A percentile compares a stretch with the other conserved stretches of the same genome.
phyloP scores from a whole-genome alignment of 2,888 invertebrate species.

The Diaprepes abbreviatus region DNA sequence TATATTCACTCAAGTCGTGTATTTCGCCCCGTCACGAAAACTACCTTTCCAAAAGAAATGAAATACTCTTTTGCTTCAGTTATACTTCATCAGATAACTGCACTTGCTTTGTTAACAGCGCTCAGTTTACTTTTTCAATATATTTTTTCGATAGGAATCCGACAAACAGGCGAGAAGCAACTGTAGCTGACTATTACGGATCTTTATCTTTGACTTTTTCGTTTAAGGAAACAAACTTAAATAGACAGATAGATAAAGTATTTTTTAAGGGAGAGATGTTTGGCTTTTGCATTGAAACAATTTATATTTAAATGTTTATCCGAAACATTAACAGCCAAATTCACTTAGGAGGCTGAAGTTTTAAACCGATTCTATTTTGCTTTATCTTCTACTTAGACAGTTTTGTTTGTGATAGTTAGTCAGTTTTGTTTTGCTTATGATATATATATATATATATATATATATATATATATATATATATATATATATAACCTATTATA shows the following conservation, averaged over 20 bases:
- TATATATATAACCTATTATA: too few relatives aligned
- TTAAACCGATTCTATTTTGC: too few relatives aligned
- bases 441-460: too few relatives aligned
- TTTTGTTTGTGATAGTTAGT: too few relatives aligned
- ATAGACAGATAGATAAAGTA: slow-evolving; percentile 3
- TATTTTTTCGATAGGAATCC: slow-evolving; percentile 15
- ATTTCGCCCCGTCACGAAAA: slow-evolving; percentile 11
- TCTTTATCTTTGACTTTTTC: slow-evolving; percentile 19
- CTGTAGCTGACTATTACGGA: slow-evolving; percentile 14
- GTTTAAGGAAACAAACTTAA: slow-evolving; percentile 16
- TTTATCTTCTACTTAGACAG: too few relatives aligned
- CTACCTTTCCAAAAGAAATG: slow-evolving; percentile 14
- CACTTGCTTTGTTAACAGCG: slow-evolving; percentile 18
- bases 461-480: too few relatives aligned
- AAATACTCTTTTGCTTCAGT: slow-evolving; percentile 16
- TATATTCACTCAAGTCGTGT: slow-evolving; percentile 3
- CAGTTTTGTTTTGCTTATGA: too few relatives aligned
- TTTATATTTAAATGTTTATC: too few relatives aligned
- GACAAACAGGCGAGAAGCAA: slow-evolving; percentile 18
- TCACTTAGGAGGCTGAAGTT: too few relatives aligned
- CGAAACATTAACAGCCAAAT: too few relatives aligned
- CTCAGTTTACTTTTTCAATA: slow-evolving; percentile 23
- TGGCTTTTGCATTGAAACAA: too few relatives aligned
- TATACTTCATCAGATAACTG: slow-evolving; percentile 22
- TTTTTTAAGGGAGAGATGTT: background rate